Evolutionary conservation across 2,888 invertebrate genomes (phyloP).

Genomic region (Chromoteleia sp.): DNA sequence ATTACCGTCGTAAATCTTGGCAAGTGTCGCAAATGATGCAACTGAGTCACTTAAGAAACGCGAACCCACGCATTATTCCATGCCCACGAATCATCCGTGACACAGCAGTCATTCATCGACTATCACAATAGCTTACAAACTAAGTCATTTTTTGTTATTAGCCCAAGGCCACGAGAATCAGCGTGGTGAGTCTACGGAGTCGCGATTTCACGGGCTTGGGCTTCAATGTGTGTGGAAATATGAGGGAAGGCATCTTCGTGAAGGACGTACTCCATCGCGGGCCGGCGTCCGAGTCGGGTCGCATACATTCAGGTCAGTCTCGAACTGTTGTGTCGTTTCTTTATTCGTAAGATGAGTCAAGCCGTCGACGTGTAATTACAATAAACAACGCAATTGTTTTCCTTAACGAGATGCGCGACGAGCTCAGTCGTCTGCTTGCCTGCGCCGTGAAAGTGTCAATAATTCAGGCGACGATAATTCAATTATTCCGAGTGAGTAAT

Average conservation of each 20-base stretch:
- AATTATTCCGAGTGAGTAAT: slow-evolving; percentile 45
- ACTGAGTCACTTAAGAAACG: slow-evolving; percentile 35
- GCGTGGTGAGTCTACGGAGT: slow-evolving; percentile 91
- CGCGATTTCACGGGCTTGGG: slow-evolving; percentile 95
- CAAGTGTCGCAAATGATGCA: slow-evolving; percentile 44
- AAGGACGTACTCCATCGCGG: slow-evolving; percentile 94
- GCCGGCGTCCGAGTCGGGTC: slow-evolving; percentile 94
- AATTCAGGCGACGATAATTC: slow-evolving; percentile 32
- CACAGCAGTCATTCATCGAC: slow-evolving; percentile 28
- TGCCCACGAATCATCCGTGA: slow-evolving; percentile 28
- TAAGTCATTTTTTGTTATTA: slow-evolving; percentile 78
- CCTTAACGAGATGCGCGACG: slow-evolving; percentile 24
- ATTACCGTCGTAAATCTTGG: slow-evolving; percentile 37
- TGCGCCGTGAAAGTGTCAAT: slow-evolving; percentile 42
- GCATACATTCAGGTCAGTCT: slow-evolving; percentile 90
- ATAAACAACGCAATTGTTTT: slow-evolving; percentile 38
- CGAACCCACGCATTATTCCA: slow-evolving; percentile 59
- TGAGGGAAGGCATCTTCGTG: slow-evolving; percentile 95
- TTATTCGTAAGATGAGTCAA: slow-evolving; percentile 27
- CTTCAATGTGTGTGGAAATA: slow-evolving; percentile 95
- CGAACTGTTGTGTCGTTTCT: not conserved
- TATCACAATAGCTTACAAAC: slow-evolving; percentile 48
- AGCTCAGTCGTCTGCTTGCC: not conserved
- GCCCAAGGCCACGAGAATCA: slow-evolving; percentile 86
- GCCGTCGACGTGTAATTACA: slow-evolving; percentile 20